Evolutionary conservation across 53 echinoderm and acorn worm genomes (phyloP).

Genomic region (Stichopus horrens): DNA sequence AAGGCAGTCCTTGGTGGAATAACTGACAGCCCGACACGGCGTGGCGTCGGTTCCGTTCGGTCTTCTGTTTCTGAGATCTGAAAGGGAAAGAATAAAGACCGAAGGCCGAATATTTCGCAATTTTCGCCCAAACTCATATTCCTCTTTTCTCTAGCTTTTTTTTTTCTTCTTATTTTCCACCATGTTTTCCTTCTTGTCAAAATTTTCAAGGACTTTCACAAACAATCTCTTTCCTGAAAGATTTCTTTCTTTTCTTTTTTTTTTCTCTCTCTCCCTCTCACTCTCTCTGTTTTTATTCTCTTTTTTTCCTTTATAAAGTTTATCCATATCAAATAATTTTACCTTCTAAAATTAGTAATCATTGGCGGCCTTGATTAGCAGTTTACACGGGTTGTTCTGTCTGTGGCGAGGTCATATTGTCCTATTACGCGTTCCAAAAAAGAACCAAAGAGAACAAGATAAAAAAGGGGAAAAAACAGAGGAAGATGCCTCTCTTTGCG

Average conservation of each 20-base stretch:
- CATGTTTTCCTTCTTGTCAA: constrained; percentile 11
- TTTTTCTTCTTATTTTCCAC: background rate
- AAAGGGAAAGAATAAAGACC: background rate
- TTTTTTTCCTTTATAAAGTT: constrained; percentile 1
- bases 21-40: constrained; percentile 14
- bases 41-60: background rate
- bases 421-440: constrained; percentile 5
- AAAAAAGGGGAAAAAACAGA: background rate
- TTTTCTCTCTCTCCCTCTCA: too few relatives aligned
- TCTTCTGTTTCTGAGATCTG: background rate
- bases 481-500: constrained; percentile 15
- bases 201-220: constrained; percentile 36
- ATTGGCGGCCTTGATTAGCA: constrained; percentile 51
- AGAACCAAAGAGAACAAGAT: too few relatives aligned
- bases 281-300: too few relatives aligned
- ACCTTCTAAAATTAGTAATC: constrained; percentile 42
- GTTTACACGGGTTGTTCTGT: constrained; percentile 41
- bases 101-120: constrained; percentile 39
- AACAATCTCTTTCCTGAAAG: constrained; percentile 31
- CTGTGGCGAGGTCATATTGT: constrained; percentile 17
- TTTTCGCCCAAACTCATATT: constrained; percentile 18
- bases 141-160: background rate
- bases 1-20: constrained; percentile 19
- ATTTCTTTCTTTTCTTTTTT: background rate
- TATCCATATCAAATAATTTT: constrained; percentile 44